phyloP scores from a whole-genome alignment of 2,888 invertebrate species.

The Parthenolecanium corni region DNA sequence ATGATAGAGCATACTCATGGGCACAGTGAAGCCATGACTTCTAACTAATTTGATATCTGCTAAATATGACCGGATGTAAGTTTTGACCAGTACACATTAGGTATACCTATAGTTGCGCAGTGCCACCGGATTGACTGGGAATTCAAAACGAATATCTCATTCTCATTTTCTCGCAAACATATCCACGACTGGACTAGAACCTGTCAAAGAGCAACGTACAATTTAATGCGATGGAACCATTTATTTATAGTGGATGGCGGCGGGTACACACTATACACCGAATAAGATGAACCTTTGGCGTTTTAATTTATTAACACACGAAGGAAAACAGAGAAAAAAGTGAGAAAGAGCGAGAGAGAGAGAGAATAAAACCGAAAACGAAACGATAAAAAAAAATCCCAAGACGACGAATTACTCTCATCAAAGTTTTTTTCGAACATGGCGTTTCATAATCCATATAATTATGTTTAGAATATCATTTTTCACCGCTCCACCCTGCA shows the following conservation, averaged over 20 bases:
- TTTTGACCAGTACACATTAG: neutral
- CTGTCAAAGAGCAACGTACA: slow-evolving; percentile 26
- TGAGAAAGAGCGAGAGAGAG: too few species aligned
- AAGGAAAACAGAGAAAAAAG: neutral
- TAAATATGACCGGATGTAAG: neutral
- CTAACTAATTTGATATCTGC: too few species aligned
- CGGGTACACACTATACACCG: neutral
- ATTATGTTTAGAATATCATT: slow-evolving; percentile 28
- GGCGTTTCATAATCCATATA: slow-evolving; percentile 24
- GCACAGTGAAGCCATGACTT: too few species aligned
- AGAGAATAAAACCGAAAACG: too few species aligned
- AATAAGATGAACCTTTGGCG: slow-evolving; percentile 22
- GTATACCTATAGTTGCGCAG: neutral
- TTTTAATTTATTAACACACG: slow-evolving; percentile 22
- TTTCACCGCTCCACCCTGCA: slow-evolving; percentile 28
- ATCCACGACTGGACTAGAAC: neutral
- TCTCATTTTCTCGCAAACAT: too few species aligned
- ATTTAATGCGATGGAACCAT: slow-evolving; percentile 27
- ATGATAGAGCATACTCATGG: too few species aligned
- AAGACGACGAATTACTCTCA: slow-evolving; percentile 24
- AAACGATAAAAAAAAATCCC: neutral
- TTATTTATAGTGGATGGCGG: slow-evolving; percentile 22
- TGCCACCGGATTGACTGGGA: slow-evolving; percentile 13
- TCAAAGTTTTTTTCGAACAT: slow-evolving; percentile 20
- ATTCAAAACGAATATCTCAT: too few species aligned